Base-by-base conservation (phyloP, 2,797 vertebrate genomes). In the Sebastes oblongus region DNA sequence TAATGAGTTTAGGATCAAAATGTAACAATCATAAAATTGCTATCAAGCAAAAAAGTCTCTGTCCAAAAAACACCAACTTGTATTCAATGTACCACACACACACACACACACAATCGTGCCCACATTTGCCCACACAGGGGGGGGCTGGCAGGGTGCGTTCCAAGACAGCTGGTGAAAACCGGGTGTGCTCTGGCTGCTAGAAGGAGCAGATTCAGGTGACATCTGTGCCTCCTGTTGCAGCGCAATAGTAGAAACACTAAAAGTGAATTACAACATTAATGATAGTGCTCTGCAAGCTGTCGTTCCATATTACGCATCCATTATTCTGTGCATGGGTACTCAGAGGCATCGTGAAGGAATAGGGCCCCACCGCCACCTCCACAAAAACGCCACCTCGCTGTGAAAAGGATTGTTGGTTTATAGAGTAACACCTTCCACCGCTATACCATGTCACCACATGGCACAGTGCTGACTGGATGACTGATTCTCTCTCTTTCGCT, bases 191-290 rank as follows among this genome's bases (percentile, higher is more conserved):
- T 92, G 93, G 92, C 92, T 90, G 86, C 86, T 77, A 55, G 84
- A 70, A 85, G 89, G 83, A 89, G 88, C 93, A 93, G 91, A 93
- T 91, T 94, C 94, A 93, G 91, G 94, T 92, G 93, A 92, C 94
- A 95, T 94, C 93, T 95, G 94, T 72, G 93, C 93, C 90, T 94
- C 93, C 94, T 92, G 94, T 93, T 90, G 91, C 92, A 88, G 91
- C 72, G 91, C 91, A 91, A 91, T 90, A 86, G 84, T 86, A 86
- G 92, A 92, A 93, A 89, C 93, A 91, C 88, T 94, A 95, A 94
- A 93, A 93, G 93, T 94, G 94, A 94, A 94, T 95, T 94, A 93
- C 91, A 92, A 91, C 94, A 93, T 93, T 94, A 94, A 95, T 93
- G 94, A 91, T 89, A 83, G 93, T 77, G 86, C 93, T 94, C 93